Base-by-base conservation (phyloP, 2,797 vertebrate species). In the Sphenopsis melanotis region DNA sequence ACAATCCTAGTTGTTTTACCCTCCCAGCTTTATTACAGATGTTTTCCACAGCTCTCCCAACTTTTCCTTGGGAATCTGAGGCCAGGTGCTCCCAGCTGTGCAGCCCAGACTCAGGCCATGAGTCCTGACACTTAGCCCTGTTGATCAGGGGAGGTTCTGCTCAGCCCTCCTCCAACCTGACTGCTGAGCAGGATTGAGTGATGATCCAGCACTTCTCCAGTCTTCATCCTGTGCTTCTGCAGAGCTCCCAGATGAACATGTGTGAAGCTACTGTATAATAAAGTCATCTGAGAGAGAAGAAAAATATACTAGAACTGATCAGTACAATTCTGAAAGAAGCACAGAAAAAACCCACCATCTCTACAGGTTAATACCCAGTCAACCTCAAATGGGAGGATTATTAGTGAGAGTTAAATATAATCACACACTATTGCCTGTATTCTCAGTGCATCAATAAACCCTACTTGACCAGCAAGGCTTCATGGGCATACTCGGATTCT, bases 41-140 rank as follows among this genome's bases (percentile, higher is more conserved):
- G 1, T 39, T 64, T 53, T 39, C 10, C 20, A 36, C 26, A 30
- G 53, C 34, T 87, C 34, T 63, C 52, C 15, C 46, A 52, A 21
- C 12, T 53, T 72, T 21, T 63, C 44, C 50, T 72, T 27, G 23
- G 53, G 27, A 72, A 34, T 30, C 63, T 39, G 47, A 70, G 42
- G 26, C 29, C 20, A 76, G 34, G 11, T 72, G 22, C 69, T 70
- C 44, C 42, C 23, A 87, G 39, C 29, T 65, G 19, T 30, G 32
- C 26, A 76, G 42, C 9, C 11, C 19, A 44, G 34, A 8, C 46
- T 10, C 11, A 12, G 44, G 6, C n/a, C 22, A 16, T 19, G 17
- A 29, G 13, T 30, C 8, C 59, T 10, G 16, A 65, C 44, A 44
- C 13, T 32, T 6, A 44, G 0, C 8, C 3, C 9, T 59, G 1